A percentile compares a stretch with the other conserved stretches of the same genome.
phyloP scores from a whole-genome alignment of 2,113 vertebrate species.

The Poeciliopsis retropinna region DNA sequence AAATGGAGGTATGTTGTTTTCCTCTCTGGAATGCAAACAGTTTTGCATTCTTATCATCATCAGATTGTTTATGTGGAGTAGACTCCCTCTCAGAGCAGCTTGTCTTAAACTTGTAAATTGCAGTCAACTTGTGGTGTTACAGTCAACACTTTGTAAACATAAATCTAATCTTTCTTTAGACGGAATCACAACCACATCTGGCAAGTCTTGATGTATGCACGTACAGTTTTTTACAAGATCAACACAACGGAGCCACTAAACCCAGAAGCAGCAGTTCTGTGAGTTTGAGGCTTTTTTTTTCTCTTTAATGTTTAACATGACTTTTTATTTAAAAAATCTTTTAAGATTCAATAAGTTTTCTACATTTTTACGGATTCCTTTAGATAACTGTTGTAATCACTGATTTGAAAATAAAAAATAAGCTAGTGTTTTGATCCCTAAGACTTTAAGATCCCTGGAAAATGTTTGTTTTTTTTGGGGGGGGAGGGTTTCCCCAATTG shows the following conservation, averaged over 20 bases:
- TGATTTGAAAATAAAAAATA: neutral
- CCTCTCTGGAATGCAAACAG: neutral
- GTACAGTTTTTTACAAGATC: conserved; percentile 98
- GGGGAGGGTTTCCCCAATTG: too few species aligned
- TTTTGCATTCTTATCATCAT: neutral
- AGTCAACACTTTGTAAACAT: too few species aligned
- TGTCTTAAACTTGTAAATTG: neutral
- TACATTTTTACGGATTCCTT: neutral
- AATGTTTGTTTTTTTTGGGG: neutral
- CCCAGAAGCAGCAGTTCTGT: conserved; percentile 97
- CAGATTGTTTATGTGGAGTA: neutral
- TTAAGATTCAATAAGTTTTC: neutral
- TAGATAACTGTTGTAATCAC: neutral
- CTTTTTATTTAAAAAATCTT: neutral
- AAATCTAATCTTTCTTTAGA: conserved; percentile 65
- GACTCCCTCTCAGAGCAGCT: neutral
- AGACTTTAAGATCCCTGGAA: neutral
- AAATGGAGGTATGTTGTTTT: conserved; percentile 91
- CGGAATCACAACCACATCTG: conserved; percentile 98
- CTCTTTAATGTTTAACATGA: neutral
- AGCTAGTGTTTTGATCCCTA: neutral
- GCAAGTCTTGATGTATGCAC: conserved; percentile 96
- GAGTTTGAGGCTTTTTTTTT: conserved; percentile 57
- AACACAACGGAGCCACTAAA: conserved; percentile 90
- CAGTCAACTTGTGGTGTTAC: too few species aligned